Evolutionary conservation across 2,113 vertebrate genomes (phyloP).

Genomic region (Tylochromis polylepis): DNA sequence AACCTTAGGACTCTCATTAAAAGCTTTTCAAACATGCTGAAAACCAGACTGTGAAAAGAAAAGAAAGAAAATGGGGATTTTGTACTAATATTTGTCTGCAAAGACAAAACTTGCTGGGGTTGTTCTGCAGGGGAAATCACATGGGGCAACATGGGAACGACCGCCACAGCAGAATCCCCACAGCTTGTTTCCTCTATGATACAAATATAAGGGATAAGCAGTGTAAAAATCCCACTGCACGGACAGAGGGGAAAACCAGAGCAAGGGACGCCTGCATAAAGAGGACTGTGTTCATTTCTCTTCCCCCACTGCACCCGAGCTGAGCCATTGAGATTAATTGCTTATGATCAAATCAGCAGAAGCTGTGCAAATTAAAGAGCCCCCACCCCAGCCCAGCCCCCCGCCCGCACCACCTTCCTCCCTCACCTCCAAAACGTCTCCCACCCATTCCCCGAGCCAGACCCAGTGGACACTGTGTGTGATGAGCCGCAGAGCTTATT

Average conservation of each 20-base stretch:
- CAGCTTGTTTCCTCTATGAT: not conserved
- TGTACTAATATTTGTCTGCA: not conserved
- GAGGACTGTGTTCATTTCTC: slow-evolving; percentile 27
- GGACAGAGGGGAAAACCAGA: slow-evolving; percentile 18
- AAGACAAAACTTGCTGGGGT: not conserved
- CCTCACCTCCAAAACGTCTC: slow-evolving; percentile 18
- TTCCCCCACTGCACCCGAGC: slow-evolving; percentile 33
- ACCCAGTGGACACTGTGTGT: slow-evolving; percentile 43
- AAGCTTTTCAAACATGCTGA: not conserved
- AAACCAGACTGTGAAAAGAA: not conserved
- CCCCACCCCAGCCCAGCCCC: not conserved
- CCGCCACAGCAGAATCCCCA: not conserved
- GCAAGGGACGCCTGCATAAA: not conserved
- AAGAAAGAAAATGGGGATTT: not conserved
- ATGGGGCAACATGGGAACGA: not conserved
- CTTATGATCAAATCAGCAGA: slow-evolving; percentile 76
- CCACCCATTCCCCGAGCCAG: slow-evolving; percentile 15
- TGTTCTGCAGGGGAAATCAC: not conserved
- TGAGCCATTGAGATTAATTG: slow-evolving; percentile 73
- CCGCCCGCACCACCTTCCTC: not conserved
- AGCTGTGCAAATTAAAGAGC: slow-evolving; percentile 70
- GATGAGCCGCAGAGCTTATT: slow-evolving; percentile 59
- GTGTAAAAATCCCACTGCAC: not conserved
- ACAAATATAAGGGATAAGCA: not conserved
- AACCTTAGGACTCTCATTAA: not conserved